Percentiles rank a stretch among this genome's conserved stretches.
Evolutionary conservation across 2,888 invertebrate genomes (phyloP).

Genomic region (Cantharis lateralis): DNA sequence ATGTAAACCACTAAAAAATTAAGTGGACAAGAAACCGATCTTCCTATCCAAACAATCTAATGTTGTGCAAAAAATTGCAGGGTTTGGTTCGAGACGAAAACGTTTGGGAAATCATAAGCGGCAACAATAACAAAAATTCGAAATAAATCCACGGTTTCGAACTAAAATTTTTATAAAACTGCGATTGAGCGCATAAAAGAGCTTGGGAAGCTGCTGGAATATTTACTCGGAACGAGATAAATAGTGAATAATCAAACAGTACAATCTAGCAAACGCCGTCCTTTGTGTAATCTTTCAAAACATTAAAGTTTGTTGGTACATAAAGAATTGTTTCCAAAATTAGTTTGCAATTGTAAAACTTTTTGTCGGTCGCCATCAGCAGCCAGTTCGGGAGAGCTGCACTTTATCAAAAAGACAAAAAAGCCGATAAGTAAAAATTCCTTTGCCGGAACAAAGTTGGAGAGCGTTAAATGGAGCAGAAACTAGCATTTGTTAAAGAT

Average conservation of each 20-base stretch:
- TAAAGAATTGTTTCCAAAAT: not conserved
- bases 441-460: not conserved
- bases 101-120: constrained; percentile 2
- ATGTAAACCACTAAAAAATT: not conserved
- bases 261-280: not conserved
- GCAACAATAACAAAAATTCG: not conserved
- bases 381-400: not conserved
- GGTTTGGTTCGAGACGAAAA: not conserved
- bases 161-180: not conserved
- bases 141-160: not conserved
- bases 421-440: not conserved
- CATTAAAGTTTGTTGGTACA: not conserved
- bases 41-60: not conserved
- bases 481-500: not conserved
- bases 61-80: not conserved
- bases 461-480: not conserved
- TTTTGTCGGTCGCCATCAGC: not conserved
- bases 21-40: not conserved
- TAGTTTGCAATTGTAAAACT: not conserved
- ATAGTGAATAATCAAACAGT: not conserved
- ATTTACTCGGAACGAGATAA: not conserved
- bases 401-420: not conserved
- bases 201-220: not conserved
- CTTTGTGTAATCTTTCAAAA: not conserved
- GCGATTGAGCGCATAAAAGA: not conserved